These are phyloP conservation scores for Coelogynopora nodosa DNA, from an alignment of 2,888 invertebrate species.

Conservation along the genomic window DNA sequence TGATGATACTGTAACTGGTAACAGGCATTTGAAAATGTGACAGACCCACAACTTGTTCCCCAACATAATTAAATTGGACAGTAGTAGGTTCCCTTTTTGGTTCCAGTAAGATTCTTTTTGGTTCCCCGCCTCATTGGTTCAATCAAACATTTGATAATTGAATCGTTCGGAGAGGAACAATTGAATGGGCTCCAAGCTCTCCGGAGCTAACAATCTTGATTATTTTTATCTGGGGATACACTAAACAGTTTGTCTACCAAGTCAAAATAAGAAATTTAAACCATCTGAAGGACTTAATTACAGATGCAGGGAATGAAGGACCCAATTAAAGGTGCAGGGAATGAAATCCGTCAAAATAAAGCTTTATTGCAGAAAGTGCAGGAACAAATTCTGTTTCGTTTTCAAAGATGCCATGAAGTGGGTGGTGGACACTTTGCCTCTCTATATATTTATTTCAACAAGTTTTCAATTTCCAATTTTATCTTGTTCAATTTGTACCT, in stretches of 20 bases:
- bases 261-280: neutral
- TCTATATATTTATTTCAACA: too few relatives aligned
- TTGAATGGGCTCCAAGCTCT: neutral
- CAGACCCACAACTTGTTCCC: neutral
- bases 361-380: too few relatives aligned
- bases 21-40: neutral
- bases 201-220: neutral
- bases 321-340: too few relatives aligned
- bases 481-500: too few relatives aligned
- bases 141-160: neutral
- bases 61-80: neutral
- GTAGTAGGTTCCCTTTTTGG: neutral
- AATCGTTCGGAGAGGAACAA: neutral
- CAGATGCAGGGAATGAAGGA: too few relatives aligned
- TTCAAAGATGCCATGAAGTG: too few relatives aligned
- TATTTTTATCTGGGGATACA: neutral
- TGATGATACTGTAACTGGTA: neutral
- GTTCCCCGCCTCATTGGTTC: neutral
- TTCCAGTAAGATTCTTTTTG: neutral
- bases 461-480: too few relatives aligned
- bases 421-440: too few relatives aligned
- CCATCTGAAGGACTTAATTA: too few relatives aligned
- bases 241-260: neutral
- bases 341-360: too few relatives aligned
- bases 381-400: too few relatives aligned